These are phyloP conservation scores for Tragulus kanchil DNA, from an alignment of 2,113 vertebrate species.

Conservation along the genomic window DNA sequence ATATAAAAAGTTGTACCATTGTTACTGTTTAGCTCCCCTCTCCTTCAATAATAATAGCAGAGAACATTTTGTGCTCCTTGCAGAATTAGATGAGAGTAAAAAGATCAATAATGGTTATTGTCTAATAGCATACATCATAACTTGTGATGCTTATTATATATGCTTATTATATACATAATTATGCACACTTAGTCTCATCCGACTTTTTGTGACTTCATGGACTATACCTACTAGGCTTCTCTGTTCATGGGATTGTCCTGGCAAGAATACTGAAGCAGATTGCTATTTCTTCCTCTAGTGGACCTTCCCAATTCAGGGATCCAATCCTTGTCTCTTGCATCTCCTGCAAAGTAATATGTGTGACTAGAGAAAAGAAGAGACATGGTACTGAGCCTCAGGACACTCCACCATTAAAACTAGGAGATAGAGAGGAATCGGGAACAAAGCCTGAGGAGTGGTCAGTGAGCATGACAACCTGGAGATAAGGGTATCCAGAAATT, in stretches of 20 bases:
- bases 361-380: neutral
- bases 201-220: neutral
- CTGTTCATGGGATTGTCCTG: neutral
- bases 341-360: neutral
- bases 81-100: neutral
- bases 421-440: neutral
- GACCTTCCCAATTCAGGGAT: neutral
- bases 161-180: neutral
- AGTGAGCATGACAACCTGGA: neutral
- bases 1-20: neutral
- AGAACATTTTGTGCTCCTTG: neutral
- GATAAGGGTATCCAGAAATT: neutral
- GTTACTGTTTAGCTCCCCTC: neutral
- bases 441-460: neutral
- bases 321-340: neutral
- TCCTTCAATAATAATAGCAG: neutral
- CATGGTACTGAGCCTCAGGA: neutral
- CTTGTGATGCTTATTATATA: neutral
- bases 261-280: neutral
- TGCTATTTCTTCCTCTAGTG: neutral
- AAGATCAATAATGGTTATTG: neutral
- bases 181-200: neutral
- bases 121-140: neutral
- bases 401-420: neutral
- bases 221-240: neutral